Conservation (phyloP, 2,888 invertebrate species). For the Nipponacmea schrenckii region DNA sequence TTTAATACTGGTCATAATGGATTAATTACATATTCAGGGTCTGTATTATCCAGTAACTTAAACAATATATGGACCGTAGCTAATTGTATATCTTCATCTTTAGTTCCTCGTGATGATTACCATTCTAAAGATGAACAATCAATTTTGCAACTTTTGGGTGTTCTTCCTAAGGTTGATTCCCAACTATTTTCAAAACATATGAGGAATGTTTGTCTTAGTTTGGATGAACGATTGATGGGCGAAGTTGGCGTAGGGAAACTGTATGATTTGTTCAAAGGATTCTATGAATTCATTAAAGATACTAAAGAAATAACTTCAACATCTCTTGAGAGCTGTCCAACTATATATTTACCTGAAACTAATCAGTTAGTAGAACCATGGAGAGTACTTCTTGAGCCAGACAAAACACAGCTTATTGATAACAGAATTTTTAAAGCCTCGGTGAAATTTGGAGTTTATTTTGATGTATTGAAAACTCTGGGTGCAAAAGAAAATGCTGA, state of each 20-base stretch:
- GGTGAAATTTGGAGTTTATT: neutral
- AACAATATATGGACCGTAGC: constrained; percentile 10
- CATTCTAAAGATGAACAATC: too few species aligned
- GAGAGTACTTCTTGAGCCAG: neutral
- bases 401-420: neutral
- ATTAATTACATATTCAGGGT: constrained; percentile 16
- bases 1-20: constrained; percentile 5
- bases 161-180: too few species aligned
- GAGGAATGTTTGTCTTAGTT: too few species aligned
- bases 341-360: neutral
- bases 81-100: too few species aligned
- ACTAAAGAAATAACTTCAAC: neutral
- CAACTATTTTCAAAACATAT: too few species aligned
- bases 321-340: too few species aligned
- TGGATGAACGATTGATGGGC: too few species aligned
- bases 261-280: neutral
- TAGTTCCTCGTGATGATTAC: too few species aligned
- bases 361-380: neutral
- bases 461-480: neutral
- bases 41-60: constrained; percentile 1
- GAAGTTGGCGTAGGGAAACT: too few species aligned
- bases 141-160: too few species aligned
- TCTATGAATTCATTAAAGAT: neutral
- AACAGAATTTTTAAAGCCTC: neutral
- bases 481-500: neutral